Percentiles rank a stretch among this genome's conserved stretches.
Conservation (phyloP, 1,140 invertebrate species). For the Lepeophtheirus salmonis region DNA sequence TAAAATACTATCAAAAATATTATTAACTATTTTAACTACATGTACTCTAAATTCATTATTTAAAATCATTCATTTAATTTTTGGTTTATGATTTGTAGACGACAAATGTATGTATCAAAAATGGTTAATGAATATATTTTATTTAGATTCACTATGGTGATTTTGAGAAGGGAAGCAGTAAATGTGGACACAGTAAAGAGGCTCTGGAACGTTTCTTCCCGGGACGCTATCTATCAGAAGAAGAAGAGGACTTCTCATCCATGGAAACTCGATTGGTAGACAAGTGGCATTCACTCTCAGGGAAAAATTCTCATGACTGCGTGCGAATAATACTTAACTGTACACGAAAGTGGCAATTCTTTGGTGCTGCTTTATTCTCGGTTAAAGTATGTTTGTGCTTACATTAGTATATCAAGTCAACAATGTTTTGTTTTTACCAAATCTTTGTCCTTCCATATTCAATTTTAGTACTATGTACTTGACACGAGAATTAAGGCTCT, state of each 20-base stretch:
- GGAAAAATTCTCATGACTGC: slow-evolving; percentile 63
- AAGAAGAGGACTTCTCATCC: neutral
- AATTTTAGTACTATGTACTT: slow-evolving; percentile 19
- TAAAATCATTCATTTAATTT: too few relatives aligned
- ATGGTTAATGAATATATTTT: too few relatives aligned
- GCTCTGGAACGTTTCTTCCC: slow-evolving; percentile 78
- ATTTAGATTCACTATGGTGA: slow-evolving; percentile 52
- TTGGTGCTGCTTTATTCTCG: slow-evolving; percentile 74
- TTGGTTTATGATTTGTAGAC: too few relatives aligned
- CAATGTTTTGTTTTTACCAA: slow-evolving; percentile 9
- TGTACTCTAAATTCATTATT: too few relatives aligned
- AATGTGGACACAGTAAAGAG: slow-evolving; percentile 24
- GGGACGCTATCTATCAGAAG: slow-evolving; percentile 42
- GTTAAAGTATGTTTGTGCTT: slow-evolving; percentile 40
- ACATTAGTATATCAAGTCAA: neutral
- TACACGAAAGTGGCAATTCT: slow-evolving; percentile 87
- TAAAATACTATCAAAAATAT: too few relatives aligned
- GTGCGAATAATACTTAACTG: slow-evolving; percentile 85
- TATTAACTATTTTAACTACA: too few relatives aligned
- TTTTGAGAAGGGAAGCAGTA: slow-evolving; percentile 37
- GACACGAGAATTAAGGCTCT: slow-evolving; percentile 19
- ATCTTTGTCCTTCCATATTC: slow-evolving; percentile 14
- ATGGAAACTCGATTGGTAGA: slow-evolving; percentile 40
- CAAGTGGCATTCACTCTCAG: slow-evolving; percentile 72
- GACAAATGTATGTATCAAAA: too few relatives aligned